Evolutionary conservation across 2,888 invertebrate species (phyloP).

Genomic region (Hypomecis atomaria): DNA sequence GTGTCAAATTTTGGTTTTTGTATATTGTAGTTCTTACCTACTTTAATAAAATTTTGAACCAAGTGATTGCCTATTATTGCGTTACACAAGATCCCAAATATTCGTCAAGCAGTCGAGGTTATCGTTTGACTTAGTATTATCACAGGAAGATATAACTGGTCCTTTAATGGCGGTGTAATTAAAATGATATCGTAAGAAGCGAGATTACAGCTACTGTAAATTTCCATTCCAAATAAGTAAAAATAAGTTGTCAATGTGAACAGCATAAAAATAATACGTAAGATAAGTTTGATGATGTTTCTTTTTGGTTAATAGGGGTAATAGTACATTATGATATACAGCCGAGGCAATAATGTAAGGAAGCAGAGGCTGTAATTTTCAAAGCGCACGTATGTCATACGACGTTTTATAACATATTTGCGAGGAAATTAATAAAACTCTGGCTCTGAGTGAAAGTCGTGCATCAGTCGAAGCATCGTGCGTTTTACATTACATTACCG

Average conservation of each 20-base stretch:
- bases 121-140: constrained; percentile 15
- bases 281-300: no score
- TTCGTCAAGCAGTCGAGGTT: constrained; percentile 4
- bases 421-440: no score
- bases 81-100: constrained; percentile 1
- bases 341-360: no score
- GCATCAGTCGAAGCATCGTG: no score
- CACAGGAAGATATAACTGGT: constrained; percentile 14
- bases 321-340: no score
- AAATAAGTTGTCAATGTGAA: neutral
- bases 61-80: constrained; percentile 37
- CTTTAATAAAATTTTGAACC: constrained; percentile 66
- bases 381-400: no score
- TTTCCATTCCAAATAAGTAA: neutral
- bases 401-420: no score
- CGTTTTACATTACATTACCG: no score
- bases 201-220: constrained; percentile 1
- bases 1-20: constrained; percentile 69
- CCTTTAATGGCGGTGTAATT: constrained; percentile 17
- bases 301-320: no score
- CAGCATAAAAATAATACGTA: no score
- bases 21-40: constrained; percentile 45
- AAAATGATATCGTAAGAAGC: neutral
- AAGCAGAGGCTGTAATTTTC: no score
- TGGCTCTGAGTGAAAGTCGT: no score